Percentiles rank a stretch among this genome's conserved stretches.
These are phyloP conservation scores for Bujurquina vittata DNA, from an alignment of 2,113 vertebrate species.

Conservation along the genomic window DNA sequence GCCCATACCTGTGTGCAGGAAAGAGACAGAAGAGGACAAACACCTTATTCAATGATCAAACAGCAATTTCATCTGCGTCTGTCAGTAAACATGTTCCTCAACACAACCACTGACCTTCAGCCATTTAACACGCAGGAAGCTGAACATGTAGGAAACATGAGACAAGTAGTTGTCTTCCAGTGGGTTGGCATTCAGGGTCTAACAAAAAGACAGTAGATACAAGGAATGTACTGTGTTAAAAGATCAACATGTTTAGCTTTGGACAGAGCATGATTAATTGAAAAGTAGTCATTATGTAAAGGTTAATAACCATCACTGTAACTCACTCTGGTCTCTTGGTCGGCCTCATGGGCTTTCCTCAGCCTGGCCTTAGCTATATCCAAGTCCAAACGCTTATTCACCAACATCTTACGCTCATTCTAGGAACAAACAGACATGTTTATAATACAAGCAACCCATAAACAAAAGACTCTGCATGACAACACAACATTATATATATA, in stretches of 20 bases:
- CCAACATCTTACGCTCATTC: slow-evolving; percentile 70
- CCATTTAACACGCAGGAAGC: slow-evolving; percentile 78
- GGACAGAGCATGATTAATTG: not conserved
- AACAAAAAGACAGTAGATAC: not conserved
- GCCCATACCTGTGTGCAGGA: slow-evolving; percentile 73
- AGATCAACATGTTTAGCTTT: not conserved
- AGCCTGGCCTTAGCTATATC: slow-evolving; percentile 69
- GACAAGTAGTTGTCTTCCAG: slow-evolving; percentile 61
- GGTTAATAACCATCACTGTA: not conserved
- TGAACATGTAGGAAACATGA: slow-evolving; percentile 79
- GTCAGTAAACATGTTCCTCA: not conserved
- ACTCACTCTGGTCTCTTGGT: slow-evolving; percentile 69
- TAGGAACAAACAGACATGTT: slow-evolving; percentile 16
- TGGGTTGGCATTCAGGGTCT: slow-evolving; percentile 68
- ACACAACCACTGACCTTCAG: slow-evolving; percentile 69
- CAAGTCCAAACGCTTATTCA: slow-evolving; percentile 78
- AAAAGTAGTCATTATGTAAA: not conserved
- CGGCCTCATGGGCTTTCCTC: slow-evolving; percentile 71
- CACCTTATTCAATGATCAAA: not conserved
- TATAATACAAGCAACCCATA: not conserved
- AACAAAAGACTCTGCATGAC: not conserved
- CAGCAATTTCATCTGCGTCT: not conserved
- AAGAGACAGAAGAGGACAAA: slow-evolving; percentile 22
- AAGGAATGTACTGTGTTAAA: not conserved
- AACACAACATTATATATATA: not conserved